A percentile compares a stretch with the other conserved stretches of the same genome.
Evolutionary conservation across 2,797 vertebrate genomes (phyloP).

Genomic region (Todus mexicanus): DNA sequence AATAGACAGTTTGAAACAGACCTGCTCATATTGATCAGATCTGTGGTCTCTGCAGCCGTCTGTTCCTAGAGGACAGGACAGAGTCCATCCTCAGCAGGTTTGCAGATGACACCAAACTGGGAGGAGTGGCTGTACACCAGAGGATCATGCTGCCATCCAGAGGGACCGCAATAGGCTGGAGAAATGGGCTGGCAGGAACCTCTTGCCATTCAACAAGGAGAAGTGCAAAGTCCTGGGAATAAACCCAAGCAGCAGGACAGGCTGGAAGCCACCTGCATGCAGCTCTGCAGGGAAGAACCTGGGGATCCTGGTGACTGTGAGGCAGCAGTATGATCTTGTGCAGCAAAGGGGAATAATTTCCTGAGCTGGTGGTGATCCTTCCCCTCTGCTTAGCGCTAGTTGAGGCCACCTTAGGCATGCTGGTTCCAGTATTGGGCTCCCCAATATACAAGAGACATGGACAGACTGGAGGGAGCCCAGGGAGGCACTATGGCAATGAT

Average conservation of each 20-base stretch:
- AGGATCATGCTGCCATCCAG: neutral
- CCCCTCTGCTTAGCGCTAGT: neutral
- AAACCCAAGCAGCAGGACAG: neutral
- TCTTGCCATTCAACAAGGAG: neutral
- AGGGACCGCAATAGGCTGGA: neutral
- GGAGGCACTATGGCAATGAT: fast-evolving
- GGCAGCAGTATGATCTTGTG: fast-evolving
- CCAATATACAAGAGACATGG: neutral
- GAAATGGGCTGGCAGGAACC: neutral
- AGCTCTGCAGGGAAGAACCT: neutral
- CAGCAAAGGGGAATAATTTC: fast-evolving
- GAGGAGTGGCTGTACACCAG: neutral
- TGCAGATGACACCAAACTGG: neutral
- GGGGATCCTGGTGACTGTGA: neutral
- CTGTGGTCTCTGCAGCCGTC: neutral
- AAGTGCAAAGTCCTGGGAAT: neutral
- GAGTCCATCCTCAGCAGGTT: neutral
- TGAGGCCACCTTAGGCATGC: neutral
- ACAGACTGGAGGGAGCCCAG: neutral
- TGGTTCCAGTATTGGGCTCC: neutral
- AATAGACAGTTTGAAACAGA: fast-evolving
- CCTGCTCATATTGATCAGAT: neutral
- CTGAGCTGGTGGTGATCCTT: neutral
- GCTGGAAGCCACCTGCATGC: neutral
- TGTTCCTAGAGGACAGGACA: neutral